Evolutionary conservation across 2,797 vertebrate species (phyloP), one percentile per base, ranked within the genome.

Genomic region (Naso thynnoides): DNA sequence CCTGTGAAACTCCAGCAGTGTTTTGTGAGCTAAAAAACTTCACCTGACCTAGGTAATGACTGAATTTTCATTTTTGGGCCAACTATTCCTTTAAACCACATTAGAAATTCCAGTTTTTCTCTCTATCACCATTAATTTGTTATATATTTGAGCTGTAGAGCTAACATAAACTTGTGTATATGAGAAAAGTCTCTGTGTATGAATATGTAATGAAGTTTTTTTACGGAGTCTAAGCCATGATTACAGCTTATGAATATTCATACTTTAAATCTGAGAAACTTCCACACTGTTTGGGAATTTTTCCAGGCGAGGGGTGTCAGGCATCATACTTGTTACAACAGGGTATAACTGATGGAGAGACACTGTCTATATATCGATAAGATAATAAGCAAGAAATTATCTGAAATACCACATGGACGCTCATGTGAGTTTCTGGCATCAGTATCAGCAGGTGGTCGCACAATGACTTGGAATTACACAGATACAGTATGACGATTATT

Each of bases 141-240:
- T 45, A 29, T 70, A 49, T 59, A 50, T 23, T 67, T 65, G 48
- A 77, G 59, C 75, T 19, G 13, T 42, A 47, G 70, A 66, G 55
- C 70, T 74, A 63, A 70, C 23, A 73, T 69, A 52, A 77, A 79
- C 81, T 83, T 86, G 78, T 89, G 62, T 73, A 61, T 78, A 70
- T 71, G 83, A 64, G 70, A 72, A 75, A 76, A 53, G 49, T 82
- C 71, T 77, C 85, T 54, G 29, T 42, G 64, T 87, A 76, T 91
- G 85, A 88, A 92, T 92, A 83, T 83, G 67, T 86, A 91, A 93
- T 88, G 65, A 65, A 45, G 74, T 80, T 87, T n/a, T n/a, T n/a
- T 82, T 77, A 68, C 57, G 6, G 47, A 79, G 61, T 55, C 69
- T 60, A 74, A 50, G 66, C 68, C 44, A 72, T 73, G 73, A 87